A percentile compares a stretch with the other conserved stretches of the same genome.
phyloP scores from a whole-genome alignment of 2,888 invertebrate species.

The Lithophane semibrunnea region DNA sequence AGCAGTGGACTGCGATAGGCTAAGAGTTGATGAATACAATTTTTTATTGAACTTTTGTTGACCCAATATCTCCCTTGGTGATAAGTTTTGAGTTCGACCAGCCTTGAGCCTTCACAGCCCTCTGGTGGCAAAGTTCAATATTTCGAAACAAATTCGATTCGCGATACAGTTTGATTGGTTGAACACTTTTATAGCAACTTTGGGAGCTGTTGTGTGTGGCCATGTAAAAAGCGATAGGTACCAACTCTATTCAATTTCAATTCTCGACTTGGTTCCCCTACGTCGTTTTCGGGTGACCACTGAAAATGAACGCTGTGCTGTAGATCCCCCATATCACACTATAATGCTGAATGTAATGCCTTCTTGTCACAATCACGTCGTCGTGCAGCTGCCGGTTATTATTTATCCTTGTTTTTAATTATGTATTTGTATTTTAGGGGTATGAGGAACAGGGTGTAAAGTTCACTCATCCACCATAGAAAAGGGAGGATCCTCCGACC shows the following conservation, averaged over 20 bases:
- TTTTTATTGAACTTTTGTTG: constrained; percentile 15
- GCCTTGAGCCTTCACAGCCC: constrained; percentile 26
- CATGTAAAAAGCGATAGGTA: not conserved
- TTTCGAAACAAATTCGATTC: constrained; percentile 60
- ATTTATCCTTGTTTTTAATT: too few species aligned
- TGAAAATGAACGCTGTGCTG: not conserved
- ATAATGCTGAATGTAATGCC: not conserved
- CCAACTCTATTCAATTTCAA: not conserved
- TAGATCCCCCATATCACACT: not conserved
- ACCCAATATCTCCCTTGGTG: constrained; percentile 29
- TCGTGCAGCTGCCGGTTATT: too few species aligned
- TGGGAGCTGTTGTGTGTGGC: constrained; percentile 46
- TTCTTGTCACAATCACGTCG: too few species aligned
- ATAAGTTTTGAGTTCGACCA: constrained; percentile 33
- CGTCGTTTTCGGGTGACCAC: not conserved
- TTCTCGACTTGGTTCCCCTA: not conserved
- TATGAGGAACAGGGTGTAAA: too few species aligned
- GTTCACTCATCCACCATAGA: too few species aligned
- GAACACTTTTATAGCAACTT: constrained; percentile 55
- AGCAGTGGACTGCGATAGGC: too few species aligned
- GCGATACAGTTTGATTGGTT: constrained; percentile 57
- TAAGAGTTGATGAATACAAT: too few species aligned
- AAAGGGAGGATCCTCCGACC: too few species aligned
- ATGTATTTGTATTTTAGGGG: too few species aligned
- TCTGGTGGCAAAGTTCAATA: constrained; percentile 54